Conservation (phyloP, 2,797 vertebrate species). For the Balearica regulorum region DNA sequence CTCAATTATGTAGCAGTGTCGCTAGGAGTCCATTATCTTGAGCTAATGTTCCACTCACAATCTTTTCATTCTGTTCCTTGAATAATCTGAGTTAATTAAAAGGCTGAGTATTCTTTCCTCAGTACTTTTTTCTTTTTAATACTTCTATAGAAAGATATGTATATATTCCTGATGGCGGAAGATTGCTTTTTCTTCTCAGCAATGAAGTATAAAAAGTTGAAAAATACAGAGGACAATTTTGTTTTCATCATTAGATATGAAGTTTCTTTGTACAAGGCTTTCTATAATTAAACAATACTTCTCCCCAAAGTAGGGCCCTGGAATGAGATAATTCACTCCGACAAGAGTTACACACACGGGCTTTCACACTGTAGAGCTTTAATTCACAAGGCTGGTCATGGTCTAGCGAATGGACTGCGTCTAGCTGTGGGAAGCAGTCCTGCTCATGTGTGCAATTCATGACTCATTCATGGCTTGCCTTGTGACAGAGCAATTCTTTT, state of each 20-base stretch:
- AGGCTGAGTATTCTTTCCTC: neutral
- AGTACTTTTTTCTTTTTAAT: neutral
- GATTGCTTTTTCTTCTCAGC: neutral
- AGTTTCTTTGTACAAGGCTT: neutral
- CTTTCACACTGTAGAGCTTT: neutral
- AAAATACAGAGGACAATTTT: neutral
- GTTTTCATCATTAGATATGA: neutral
- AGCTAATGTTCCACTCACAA: neutral
- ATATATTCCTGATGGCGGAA: neutral
- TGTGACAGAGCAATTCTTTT: neutral
- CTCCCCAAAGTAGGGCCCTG: neutral
- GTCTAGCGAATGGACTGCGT: neutral
- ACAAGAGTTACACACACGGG: fast-evolving
- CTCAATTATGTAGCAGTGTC: neutral
- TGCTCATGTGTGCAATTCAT: neutral
- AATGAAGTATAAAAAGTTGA: neutral
- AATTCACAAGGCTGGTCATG: neutral
- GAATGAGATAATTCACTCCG: neutral
- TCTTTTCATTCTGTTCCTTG: neutral
- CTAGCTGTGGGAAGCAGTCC: neutral
- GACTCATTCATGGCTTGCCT: neutral
- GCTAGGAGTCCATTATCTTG: neutral
- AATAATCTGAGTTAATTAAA: conserved; percentile 1
- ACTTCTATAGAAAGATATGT: neutral
- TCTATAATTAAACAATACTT: neutral